phyloP scores from a whole-genome alignment of 2,113 vertebrate genomes.

The Ceyx margarethae region DNA sequence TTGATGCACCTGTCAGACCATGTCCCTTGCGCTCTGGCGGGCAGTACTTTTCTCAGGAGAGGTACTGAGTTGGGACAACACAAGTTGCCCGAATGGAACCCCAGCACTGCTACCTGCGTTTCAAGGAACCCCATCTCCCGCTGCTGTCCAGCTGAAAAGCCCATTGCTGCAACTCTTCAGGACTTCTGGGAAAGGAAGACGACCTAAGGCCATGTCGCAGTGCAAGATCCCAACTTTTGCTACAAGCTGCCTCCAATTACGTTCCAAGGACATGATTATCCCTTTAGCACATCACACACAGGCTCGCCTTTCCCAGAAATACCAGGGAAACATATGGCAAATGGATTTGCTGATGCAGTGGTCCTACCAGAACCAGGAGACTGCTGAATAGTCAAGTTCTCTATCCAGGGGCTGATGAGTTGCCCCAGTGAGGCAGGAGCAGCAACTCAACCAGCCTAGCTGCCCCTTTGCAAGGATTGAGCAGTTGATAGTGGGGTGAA shows the following conservation, averaged over 20 bases:
- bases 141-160: not conserved
- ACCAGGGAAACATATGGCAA: not conserved
- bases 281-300: not conserved
- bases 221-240: not conserved
- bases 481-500: not conserved
- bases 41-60: not conserved
- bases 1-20: not conserved
- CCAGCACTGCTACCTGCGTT: not conserved
- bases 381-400: not conserved
- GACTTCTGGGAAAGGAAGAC: not conserved
- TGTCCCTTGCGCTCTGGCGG: not conserved
- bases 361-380: not conserved
- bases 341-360: not conserved
- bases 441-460: not conserved
- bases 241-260: not conserved
- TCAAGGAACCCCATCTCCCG: not conserved
- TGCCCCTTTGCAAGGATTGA: not conserved
- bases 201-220: not conserved
- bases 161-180: not conserved
- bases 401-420: not conserved
- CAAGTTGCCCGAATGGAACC: accelerated
- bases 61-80: not conserved
- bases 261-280: not conserved
- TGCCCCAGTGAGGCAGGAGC: not conserved
- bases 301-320: not conserved